Evolutionary conservation across 53 echinoderm and acorn worm genomes (phyloP), one percentile per base, ranked within the genome.

Genomic region (Echinometra lucunter): DNA sequence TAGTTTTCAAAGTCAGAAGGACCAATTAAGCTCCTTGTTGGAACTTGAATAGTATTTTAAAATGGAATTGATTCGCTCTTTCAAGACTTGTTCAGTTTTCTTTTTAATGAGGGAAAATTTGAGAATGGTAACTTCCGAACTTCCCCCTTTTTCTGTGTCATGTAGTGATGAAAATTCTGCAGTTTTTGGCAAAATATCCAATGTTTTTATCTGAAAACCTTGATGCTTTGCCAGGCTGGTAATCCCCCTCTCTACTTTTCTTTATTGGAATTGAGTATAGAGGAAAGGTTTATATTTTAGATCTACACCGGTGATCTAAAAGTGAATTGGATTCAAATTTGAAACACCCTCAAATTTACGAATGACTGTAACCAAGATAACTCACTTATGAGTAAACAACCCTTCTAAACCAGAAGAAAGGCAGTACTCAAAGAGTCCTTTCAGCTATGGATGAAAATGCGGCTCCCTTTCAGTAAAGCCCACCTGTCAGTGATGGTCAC

Each of bases 1-100:
- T 78, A 78, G 78, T 78, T 78, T 78, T 37, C 37, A 78, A 40
- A 78, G 19, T 13, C 58, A n/a, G 63, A 63, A 63, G 63, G 63
- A 18, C 63, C 63, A 13, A 13, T 53, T 53, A 53, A 53, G 8
- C 0, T 53, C 13, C 53, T 53, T 21, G 17, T 23, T 63, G 15
- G 15, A 58, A 18, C 2, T 58, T 15, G 2, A 58, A 58, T 18
- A 58, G 21, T 6, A 9, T 2, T 13, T 8, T 63, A 63, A 63
- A 15, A 63, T 63, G 27, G 16, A 66, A 28, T 66, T 7, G 66
- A 66, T 66, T 28, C 28, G 66, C 27, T n/a, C 66, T 27, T 66
- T n/a, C 7, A 28, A 5, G 66, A n/a, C 9, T 66, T 66, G 66
- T 66, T 66, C 66, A 27, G 9, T 60, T 56, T 66, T 28, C 28